Base-by-base conservation (phyloP, 2,797 vertebrate genomes). In the Neosilurus hyrtlii region DNA sequence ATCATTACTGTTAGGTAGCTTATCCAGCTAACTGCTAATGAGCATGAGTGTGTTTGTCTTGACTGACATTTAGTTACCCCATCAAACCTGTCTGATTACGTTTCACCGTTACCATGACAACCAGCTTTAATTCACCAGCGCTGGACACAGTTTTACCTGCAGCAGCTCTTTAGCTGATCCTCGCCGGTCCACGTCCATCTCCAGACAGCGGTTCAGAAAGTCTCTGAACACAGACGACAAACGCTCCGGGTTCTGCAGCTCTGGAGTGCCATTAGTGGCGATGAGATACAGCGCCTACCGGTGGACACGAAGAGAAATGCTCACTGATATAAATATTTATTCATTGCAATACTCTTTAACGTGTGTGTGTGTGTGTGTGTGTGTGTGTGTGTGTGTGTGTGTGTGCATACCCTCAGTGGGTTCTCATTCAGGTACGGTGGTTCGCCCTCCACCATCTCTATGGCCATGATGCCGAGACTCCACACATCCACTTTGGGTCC, bases 361-460 rank as follows among this genome's bases (percentile, higher is more conserved):
- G 22, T 8, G 10, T 4, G 10, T 43, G 49, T 49, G 4, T 24
- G 9, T 8, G 20, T 9, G 22, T 24, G 61, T 24, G 3, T 12
- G 61, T 22, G 43, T 49, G 16, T 74, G 71, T 11, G 51, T 24
- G 52, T 16, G 24, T 22, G 35, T 24, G 75, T 26, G 30, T n/a
- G 57, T 26, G 16, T 30, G 0, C 54, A 7, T 94, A 96, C 96
- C 95, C 96, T 96, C 93, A 97, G 96, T 89, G 96, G 96, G 91
- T 97, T 96, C 92, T 97, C 96, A 63, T 97, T 96, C 90, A 97
- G 94, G 88, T 96, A 97, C 24, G 96, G 96, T 51, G 96, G 96
- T 89, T 97, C 96, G 89, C 96, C 96, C 93, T 97, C 96, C 89
- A 97, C 95, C 96, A 97, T 97, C 92, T 97, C 96, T 85, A 97